Evolutionary conservation across 2,888 invertebrate genomes (phyloP), one percentile per base, ranked within the genome.

Genomic region (Stictocephala bisonia): DNA sequence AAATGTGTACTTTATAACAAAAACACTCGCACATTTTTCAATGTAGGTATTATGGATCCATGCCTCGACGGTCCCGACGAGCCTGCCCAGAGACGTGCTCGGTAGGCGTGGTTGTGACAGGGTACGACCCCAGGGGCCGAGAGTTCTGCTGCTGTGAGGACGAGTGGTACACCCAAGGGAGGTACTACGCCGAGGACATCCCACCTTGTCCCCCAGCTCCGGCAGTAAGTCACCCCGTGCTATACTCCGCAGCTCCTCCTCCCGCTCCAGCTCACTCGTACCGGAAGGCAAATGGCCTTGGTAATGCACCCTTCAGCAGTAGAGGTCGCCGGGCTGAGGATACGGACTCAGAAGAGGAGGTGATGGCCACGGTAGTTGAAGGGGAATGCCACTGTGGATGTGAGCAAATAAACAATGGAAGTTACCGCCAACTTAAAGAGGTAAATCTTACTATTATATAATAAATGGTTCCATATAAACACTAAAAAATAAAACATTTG

Each of bases 291-390:
- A 71, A 71, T 58, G 70, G 70, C 3, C 29, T 53, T 44, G 44
- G 58, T 6, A 71, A n/a, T 24, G 58, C 70, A n/a, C 58, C 70
- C 24, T 71, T 58, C 58, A 18, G 70, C 29, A 27, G 26, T 24
- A 58, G 76, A 26, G 71, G 48, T 13, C 31, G 41, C 20, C 15
- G 75, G 11, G 76, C 75, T 13, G 76, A 76, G 15, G 78, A 78
- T 40, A 75, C 77, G 4, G 78, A 78, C 50, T 76, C 76, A 11
- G 78, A 78, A 66, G 78, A 78, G 15, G 78, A 78, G 29, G 71
- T 71, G 18, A 58, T 71, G 48, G 73, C 72, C 2, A 74, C 73
- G 18, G 41, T 26, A 4, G 41, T 64, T 41, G 72, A 73, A 13
- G 68, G 75, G 7, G 78, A 78, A 56, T 78, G 75, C 69, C 29